phyloP scores from a whole-genome alignment of 2,888 invertebrate species.

The Synanthedon andrenaeformis region DNA sequence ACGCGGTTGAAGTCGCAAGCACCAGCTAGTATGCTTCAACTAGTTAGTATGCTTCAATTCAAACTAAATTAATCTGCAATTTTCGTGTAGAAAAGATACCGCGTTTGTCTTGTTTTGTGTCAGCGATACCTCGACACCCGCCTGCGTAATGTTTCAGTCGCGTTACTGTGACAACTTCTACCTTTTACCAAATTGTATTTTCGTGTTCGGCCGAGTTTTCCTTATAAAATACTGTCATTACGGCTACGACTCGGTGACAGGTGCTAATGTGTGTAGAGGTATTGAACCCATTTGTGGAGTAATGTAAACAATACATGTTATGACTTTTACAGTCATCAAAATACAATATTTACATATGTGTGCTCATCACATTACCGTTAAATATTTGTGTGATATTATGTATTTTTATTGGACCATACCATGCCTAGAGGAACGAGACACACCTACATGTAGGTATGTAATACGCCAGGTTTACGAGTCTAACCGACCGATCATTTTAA shows the following conservation, averaged over 20 bases:
- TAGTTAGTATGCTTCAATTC: no score
- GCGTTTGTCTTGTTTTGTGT: neutral
- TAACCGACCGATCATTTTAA: no score
- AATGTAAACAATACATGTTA: constrained; percentile 48
- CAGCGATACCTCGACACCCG: constrained; percentile 15
- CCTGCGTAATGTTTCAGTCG: constrained; percentile 60
- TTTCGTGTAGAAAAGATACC: neutral
- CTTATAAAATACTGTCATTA: constrained; percentile 70
- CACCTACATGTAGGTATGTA: no score
- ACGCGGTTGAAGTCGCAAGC: no score
- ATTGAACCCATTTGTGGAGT: constrained; percentile 47
- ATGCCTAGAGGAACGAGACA: no score
- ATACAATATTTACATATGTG: constrained; percentile 1
- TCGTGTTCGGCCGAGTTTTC: constrained; percentile 66
- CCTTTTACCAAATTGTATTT: constrained; percentile 69
- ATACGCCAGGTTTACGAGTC: no score
- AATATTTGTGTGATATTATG: neutral
- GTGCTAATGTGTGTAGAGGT: constrained; percentile 57
- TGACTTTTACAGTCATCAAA: constrained; percentile 22
- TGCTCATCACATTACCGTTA: neutral
- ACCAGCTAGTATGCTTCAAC: no score
- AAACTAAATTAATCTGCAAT: no score
- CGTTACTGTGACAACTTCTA: constrained; percentile 64
- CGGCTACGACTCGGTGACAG: constrained; percentile 59
- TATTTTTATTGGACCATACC: neutral